Base-by-base conservation (phyloP, 2,113 vertebrate species). In the Microcebus tavaratra region DNA sequence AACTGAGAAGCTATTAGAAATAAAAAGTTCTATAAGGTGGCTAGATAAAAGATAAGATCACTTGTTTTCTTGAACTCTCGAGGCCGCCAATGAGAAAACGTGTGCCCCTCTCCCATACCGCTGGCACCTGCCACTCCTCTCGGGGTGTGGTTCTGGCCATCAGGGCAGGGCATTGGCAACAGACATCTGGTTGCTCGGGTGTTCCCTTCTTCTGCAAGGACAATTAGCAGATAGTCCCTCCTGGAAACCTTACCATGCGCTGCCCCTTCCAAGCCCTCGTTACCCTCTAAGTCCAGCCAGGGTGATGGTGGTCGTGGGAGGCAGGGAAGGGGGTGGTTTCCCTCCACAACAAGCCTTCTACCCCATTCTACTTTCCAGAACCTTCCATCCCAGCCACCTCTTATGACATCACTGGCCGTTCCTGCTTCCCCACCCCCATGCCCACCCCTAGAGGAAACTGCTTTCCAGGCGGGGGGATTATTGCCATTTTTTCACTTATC, bases 351-450 rank as follows among this genome's bases (percentile, higher is more conserved):
- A 82, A 29, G 45, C 10, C 85, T 59, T 53, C 36, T 85, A 72
- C 53, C 25, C 83, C 39, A 15, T 31, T 21, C 88, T 70, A 17
- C 79, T 94, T 97, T 96, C 96, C 3, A 45, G 97, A 98, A 97
- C 42, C 68, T 95, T 97, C 95, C 15, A 17, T 94, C 31, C 53
- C 45, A 36, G 68, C n/a, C 42, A 42, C 27, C 94, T 78, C 78
- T 98, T 98, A 88, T 98, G 97, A 97, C 92, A 84, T 98, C 96
- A 97, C 85, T 29, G n/a, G 21, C 36, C 36, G 36, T 27, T 29
- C 17, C 36, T 85, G 27, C 34, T 45, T 72, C 13, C 0, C 3
- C 27, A 25, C 73, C 21, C 90, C 55, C 18, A 8, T 36, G 76
- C n/a, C 57, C 20, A 39, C 11, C 65, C 15, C 50, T 8, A 34